Evolutionary conservation across 2,797 vertebrate genomes (phyloP).

Genomic region (Bovichtus diacanthus): DNA sequence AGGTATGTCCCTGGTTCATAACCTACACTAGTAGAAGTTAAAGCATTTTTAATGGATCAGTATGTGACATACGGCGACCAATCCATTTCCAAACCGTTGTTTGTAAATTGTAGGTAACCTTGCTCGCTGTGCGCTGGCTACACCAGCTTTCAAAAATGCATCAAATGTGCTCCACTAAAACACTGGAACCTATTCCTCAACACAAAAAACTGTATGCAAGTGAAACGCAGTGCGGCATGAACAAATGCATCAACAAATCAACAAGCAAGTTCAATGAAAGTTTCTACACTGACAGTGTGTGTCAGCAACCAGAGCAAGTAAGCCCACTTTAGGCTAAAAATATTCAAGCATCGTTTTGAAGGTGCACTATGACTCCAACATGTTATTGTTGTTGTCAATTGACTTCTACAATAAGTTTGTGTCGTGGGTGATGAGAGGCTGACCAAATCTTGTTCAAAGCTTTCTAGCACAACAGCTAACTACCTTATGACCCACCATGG

Average conservation of each 20-base stretch:
- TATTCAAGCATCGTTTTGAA: neutral
- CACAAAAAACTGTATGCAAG: neutral
- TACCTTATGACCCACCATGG: neutral
- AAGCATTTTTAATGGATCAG: neutral
- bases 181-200: neutral
- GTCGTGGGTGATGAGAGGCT: neutral
- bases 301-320: neutral
- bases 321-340: neutral
- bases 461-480: neutral
- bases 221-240: neutral
- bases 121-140: neutral
- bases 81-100: neutral
- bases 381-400: neutral
- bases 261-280: neutral
- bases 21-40: neutral
- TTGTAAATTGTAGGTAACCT: neutral
- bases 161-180: neutral
- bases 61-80: neutral
- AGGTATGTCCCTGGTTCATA: neutral
- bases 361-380: no score
- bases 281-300: neutral
- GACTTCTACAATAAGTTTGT: neutral
- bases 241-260: constrained; percentile 6
- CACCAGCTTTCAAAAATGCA: neutral
- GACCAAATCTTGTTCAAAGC: neutral